Conservation (phyloP, 2,888 invertebrate genomes). For the Lapara coniferarum region DNA sequence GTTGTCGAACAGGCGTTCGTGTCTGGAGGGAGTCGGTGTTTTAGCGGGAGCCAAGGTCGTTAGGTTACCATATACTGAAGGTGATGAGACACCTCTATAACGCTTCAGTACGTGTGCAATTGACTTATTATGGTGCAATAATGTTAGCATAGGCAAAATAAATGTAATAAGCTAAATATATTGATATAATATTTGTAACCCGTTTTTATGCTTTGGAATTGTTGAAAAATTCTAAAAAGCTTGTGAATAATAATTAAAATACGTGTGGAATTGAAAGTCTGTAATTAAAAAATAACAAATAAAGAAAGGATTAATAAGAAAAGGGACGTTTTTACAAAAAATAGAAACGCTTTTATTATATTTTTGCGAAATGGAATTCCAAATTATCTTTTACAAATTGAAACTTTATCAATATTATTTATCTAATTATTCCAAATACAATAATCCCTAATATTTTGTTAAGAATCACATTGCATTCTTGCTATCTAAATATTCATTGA, state of each 20-base stretch:
- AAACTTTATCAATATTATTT: not conserved
- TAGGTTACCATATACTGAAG: slow-evolving; percentile 69
- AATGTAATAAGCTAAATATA: slow-evolving; percentile 41
- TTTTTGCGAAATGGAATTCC: not conserved
- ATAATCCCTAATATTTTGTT: not conserved
- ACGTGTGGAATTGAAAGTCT: slow-evolving; percentile 40
- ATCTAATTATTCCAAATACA: not conserved
- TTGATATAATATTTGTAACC: slow-evolving; percentile 49
- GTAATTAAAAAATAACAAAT: not conserved
- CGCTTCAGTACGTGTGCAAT: slow-evolving; percentile 54
- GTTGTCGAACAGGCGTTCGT: slow-evolving; percentile 76
- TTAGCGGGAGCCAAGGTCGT: slow-evolving; percentile 73
- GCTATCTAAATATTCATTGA: not conserved
- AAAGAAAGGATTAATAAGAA: not conserved
- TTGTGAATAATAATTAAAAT: slow-evolving; percentile 47
- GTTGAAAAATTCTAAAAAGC: slow-evolving; percentile 52
- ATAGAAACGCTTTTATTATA: not conserved
- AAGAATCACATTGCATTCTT: not conserved
- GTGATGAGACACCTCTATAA: slow-evolving; percentile 78
- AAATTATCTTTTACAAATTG: not conserved
- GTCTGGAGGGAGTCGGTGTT: slow-evolving; percentile 76
- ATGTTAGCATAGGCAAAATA: slow-evolving; percentile 25
- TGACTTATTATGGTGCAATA: slow-evolving; percentile 47
- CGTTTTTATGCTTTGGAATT: slow-evolving; percentile 61
- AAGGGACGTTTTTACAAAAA: not conserved